A percentile compares a stretch with the other conserved stretches of the same genome.
phyloP scores from a whole-genome alignment of 2,797 vertebrate genomes.

The Schizothorax lantsangensis region DNA sequence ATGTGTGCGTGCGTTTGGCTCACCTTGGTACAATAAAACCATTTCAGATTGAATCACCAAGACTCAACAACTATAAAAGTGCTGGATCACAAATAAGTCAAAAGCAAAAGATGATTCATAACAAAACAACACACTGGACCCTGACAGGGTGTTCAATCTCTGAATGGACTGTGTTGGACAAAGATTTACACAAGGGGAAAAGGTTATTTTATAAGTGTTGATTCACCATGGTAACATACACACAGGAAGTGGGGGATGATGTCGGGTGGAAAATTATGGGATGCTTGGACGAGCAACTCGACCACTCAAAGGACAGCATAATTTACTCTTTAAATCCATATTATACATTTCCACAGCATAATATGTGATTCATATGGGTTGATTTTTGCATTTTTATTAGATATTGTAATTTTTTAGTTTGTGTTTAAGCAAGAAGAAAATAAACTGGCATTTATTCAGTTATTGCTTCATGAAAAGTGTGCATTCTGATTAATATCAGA shows the following conservation, averaged over 20 bases:
- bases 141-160: background rate
- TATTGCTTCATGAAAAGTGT: constrained; percentile 5
- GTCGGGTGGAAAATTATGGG: constrained; percentile 4
- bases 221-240: constrained; percentile 17
- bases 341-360: constrained; percentile 11
- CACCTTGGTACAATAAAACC: background rate
- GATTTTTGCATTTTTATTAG: background rate
- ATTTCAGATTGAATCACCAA: constrained; percentile 10
- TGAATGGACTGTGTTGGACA: background rate
- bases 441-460: background rate
- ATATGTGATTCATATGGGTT: background rate
- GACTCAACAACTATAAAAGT: constrained; percentile 15
- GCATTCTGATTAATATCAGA: background rate
- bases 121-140: background rate
- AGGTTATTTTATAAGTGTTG: constrained; percentile 7
- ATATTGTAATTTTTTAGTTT: background rate
- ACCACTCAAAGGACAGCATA: background rate
- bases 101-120: constrained; percentile 25
- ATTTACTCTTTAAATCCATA: background rate
- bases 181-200: background rate
- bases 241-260: background rate
- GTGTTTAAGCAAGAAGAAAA: background rate
- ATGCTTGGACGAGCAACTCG: background rate
- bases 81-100: background rate
- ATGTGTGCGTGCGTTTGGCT: background rate